phyloP scores from a whole-genome alignment of 64 coral and sea anemone genomes.

The Stichodactyla helianthus region DNA sequence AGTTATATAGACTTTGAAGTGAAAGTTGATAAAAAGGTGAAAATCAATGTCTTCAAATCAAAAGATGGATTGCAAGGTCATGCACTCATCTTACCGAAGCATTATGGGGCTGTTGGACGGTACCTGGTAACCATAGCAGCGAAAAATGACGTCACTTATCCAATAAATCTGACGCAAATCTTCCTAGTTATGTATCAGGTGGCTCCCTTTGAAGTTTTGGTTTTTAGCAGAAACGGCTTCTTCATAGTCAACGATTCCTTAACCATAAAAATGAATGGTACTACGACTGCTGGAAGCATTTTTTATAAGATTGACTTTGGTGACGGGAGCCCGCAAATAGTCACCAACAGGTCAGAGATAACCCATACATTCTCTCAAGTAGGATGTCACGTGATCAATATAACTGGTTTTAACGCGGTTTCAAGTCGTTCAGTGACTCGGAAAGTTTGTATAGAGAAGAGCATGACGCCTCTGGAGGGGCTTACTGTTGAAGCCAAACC shows the following conservation, averaged over 20 bases:
- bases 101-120: conserved; percentile 48
- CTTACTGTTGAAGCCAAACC: conserved; percentile 10
- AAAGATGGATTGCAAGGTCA: conserved; percentile 7
- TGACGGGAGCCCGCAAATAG: conserved; percentile 30
- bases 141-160: conserved; percentile 26
- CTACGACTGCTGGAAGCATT: conserved; percentile 12
- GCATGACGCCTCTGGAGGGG: conserved; percentile 26
- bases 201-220: conserved; percentile 15
- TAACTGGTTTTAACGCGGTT: conserved; percentile 50
- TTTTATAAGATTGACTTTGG: conserved; percentile 40
- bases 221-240: background rate
- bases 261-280: conserved; percentile 25
- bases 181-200: conserved; percentile 34
- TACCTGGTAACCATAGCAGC: conserved; percentile 31
- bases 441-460: conserved; percentile 28
- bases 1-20: conserved; percentile 35
- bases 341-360: conserved; percentile 10
- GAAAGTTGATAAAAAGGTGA: background rate
- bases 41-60: conserved; percentile 12
- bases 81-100: conserved; percentile 1
- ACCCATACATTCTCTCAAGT: conserved; percentile 1
- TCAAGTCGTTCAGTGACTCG: conserved; percentile 10
- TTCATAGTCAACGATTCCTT: conserved; percentile 49
- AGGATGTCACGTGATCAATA: conserved; percentile 40
- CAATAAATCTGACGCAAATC: background rate